phyloP scores from a whole-genome alignment of 2,113 vertebrate species.

The Dasypus novemcinctus region DNA sequence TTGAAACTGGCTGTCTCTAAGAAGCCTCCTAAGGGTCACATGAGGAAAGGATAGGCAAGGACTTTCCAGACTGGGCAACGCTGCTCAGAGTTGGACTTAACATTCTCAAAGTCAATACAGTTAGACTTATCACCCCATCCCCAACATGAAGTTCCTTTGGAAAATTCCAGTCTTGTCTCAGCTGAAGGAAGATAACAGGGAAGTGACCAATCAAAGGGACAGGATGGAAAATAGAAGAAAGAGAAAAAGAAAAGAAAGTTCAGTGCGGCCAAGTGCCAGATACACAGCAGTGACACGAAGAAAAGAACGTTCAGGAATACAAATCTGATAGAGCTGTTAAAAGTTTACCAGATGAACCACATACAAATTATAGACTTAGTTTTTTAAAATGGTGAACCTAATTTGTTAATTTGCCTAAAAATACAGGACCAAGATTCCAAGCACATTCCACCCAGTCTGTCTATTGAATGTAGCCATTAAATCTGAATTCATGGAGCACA shows the following conservation, averaged over 20 bases:
- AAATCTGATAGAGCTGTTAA: background rate
- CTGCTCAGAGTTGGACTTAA: background rate
- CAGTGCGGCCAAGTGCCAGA: background rate
- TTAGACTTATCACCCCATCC: background rate
- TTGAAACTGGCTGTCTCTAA: background rate
- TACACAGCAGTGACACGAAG: background rate
- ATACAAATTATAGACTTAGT: background rate
- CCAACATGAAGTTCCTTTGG: background rate
- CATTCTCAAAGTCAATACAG: background rate
- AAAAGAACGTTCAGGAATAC: background rate
- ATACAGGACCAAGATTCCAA: background rate
- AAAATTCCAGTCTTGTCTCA: slow-evolving; percentile 23
- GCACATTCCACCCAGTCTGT: no score
- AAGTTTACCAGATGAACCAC: background rate
- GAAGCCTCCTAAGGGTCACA: background rate
- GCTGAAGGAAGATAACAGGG: background rate
- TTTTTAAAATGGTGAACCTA: background rate
- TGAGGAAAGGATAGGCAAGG: background rate
- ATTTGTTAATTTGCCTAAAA: background rate
- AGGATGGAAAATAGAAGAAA: background rate
- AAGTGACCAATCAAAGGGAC: background rate
- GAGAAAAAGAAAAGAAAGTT: background rate
- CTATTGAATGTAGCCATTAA: background rate
- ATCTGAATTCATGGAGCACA: background rate
- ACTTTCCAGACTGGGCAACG: background rate